These are phyloP conservation scores for Pollenia amentaria DNA, from an alignment of 2,888 invertebrate species.

Conservation along the genomic window DNA sequence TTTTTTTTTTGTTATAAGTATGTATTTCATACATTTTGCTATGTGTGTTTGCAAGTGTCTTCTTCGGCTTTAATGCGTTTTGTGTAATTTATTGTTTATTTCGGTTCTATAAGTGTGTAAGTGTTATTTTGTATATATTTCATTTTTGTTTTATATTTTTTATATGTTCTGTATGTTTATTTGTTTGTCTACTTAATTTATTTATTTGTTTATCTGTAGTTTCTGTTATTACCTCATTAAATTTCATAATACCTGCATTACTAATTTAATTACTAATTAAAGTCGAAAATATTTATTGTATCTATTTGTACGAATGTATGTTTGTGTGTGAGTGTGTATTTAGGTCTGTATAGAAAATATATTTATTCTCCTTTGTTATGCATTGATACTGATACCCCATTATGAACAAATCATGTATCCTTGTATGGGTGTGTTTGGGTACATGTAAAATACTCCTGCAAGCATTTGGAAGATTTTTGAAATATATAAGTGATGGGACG, in stretches of 20 bases:
- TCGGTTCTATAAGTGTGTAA: slow-evolving; percentile 1
- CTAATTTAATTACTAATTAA: slow-evolving; percentile 72
- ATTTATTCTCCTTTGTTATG: not conserved
- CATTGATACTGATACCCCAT: not conserved
- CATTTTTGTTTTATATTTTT: slow-evolving; percentile 29
- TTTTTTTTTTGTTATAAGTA: not conserved
- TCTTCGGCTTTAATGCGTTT: not conserved
- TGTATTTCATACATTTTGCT: not conserved
- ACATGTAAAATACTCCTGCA: not conserved
- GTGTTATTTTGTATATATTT: not conserved
- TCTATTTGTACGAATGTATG: not conserved
- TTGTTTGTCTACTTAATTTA: slow-evolving; percentile 26
- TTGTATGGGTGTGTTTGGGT: not conserved
- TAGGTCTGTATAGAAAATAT: not conserved
- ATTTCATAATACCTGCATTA: slow-evolving; percentile 73
- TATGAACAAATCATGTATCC: not conserved
- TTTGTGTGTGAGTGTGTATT: not conserved
- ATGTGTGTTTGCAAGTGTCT: not conserved
- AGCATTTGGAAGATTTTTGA: no score
- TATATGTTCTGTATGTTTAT: slow-evolving; percentile 2
- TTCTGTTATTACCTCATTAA: slow-evolving; percentile 70
- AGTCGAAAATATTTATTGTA: slow-evolving; percentile 58
- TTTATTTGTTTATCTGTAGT: slow-evolving; percentile 40
- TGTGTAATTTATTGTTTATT: slow-evolving; percentile 38
- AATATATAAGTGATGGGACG: no score